Evolutionary conservation across 2,888 invertebrate species (phyloP), one percentile per base, ranked within the genome.

Genomic region (Gastracanthus pulcherrimus): DNA sequence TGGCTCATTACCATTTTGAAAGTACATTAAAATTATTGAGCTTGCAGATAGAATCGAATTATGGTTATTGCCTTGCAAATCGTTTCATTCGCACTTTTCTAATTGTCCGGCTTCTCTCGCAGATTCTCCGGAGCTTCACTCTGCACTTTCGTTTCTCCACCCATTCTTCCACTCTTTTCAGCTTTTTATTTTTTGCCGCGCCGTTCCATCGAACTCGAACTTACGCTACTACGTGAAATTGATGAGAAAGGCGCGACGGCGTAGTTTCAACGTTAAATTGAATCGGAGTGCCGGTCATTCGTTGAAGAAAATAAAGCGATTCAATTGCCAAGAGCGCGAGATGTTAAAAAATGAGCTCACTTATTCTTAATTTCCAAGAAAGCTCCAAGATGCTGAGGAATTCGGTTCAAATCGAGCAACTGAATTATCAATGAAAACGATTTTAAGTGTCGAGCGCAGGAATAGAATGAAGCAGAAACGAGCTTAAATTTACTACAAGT

Each of bases 261-360:
- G 81, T 84, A 84, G 82, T 83, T 84, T 82, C 79, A 76, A 38
- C 80, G 79, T 82, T 74, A 81, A 84, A 85, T 84, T 85, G 82
- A 85, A 86, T 83, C 62, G 58, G 26, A 69, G 71, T 76, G 67
- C 36, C 41, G 38, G 36, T 34, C 34, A 36, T 38, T 76, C 31
- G n/a, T n/a, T 26, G 23, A 9, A 51, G 36, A 19, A 36, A 51
- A 62, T 45, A 72, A 70, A 34, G 48, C 38, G 38, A 55, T 72
- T 72, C 69, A 51, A 76, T 77, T 72, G 70, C 48, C 29, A 6
- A 19, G n/a, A 48, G 41, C 9, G 48, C 19, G 6, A 51, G 51
- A 70, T 48, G 66, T 34, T 77, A 67, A 81, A 64, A 71, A 81
- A 71, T 62, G 62, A 79, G 58, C 23, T 38, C 31, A 5, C 66